These are phyloP conservation scores for Xanthorhoe spadicearia DNA, from an alignment of 2,888 invertebrate species.

Conservation along the genomic window DNA sequence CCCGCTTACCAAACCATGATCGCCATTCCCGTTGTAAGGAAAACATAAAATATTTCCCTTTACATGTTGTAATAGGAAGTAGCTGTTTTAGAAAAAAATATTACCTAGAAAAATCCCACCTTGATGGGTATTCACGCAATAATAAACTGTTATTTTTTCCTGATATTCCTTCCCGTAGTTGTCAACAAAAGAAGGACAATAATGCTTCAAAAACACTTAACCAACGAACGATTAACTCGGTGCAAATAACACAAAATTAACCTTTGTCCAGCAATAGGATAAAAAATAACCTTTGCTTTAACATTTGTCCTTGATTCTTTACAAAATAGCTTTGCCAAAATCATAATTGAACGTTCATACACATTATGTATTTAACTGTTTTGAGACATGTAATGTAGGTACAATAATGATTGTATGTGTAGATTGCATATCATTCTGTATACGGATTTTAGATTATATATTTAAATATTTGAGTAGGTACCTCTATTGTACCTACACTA, in stretches of 20 bases:
- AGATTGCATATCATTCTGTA: too few relatives aligned
- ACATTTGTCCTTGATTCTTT: constrained; percentile 5
- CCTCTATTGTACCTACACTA: too few relatives aligned
- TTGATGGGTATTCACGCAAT: not conserved
- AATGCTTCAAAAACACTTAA: not conserved
- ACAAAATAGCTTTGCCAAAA: not conserved
- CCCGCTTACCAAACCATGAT: too few relatives aligned
- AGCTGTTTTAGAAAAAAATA: too few relatives aligned
- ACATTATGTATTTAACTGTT: too few relatives aligned
- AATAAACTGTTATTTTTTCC: not conserved
- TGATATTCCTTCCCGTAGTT: not conserved
- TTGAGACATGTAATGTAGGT: too few relatives aligned
- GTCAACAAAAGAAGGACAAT: not conserved
- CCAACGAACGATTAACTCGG: not conserved
- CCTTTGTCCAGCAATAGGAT: not conserved
- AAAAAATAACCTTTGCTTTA: not conserved
- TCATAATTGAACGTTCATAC: not conserved
- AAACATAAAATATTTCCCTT: too few relatives aligned
- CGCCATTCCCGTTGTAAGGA: too few relatives aligned
- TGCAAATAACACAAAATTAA: not conserved
- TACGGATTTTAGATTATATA: too few relatives aligned
- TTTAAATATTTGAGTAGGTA: too few relatives aligned
- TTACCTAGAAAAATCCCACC: not conserved
- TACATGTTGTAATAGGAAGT: too few relatives aligned
- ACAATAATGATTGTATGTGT: not conserved